Conservation (phyloP, 2,113 vertebrate species). For the Rhizomys pruinosus region DNA sequence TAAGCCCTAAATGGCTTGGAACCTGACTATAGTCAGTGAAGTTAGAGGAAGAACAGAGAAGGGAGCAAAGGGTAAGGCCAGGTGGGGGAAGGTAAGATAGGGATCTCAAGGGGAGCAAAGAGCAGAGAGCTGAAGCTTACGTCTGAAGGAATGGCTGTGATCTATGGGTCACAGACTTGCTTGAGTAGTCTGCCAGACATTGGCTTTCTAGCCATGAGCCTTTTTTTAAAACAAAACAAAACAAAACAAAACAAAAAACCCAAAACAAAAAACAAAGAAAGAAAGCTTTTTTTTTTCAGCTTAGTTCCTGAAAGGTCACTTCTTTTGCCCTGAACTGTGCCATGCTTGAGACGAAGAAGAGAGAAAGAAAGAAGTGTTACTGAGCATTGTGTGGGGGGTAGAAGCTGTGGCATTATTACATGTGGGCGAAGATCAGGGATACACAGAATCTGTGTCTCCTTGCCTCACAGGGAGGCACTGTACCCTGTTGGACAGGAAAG, state of each 20-base stretch:
- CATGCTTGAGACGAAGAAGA: background rate
- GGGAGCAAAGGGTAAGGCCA: background rate
- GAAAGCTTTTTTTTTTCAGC: no score
- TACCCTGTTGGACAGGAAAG: background rate
- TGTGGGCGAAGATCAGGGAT: background rate
- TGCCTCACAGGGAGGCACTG: no score
- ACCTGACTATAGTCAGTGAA: background rate
- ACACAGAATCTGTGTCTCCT: background rate
- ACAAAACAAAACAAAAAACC: no score
- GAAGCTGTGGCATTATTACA: background rate
- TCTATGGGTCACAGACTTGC: background rate
- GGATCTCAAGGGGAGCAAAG: no score
- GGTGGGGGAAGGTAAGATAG: background rate
- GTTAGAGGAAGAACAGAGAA: background rate
- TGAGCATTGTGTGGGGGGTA: background rate
- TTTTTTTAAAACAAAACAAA: no score
- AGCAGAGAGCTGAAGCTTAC: background rate
- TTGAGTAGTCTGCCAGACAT: background rate
- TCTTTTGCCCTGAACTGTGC: background rate
- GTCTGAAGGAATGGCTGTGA: background rate
- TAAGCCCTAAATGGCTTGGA: background rate
- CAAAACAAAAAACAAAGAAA: no score
- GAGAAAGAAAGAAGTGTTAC: background rate
- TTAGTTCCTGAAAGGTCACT: slow-evolving; percentile 8
- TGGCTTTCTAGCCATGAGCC: background rate